Base-by-base conservation (phyloP, 30 jellyfish, hydroid and myxozoan species). In the Aurelia sp. region DNA sequence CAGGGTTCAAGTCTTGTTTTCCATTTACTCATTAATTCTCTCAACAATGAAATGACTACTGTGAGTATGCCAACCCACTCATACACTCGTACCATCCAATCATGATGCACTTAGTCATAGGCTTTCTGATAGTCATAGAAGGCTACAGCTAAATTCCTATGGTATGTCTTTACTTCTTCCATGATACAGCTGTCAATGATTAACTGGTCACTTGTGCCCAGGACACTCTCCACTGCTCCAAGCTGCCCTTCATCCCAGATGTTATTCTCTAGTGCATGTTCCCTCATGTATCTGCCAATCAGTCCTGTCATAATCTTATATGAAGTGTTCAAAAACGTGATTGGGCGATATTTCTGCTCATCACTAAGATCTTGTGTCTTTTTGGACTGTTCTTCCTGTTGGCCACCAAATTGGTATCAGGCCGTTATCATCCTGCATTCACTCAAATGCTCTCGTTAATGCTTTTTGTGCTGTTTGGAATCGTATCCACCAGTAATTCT, bases 161-260 rank as follows among this genome's bases (percentile, higher is more conserved):
- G 83, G 83, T 72, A 72, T 9, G 18, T 21, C 69, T 72, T 72
- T 8, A 72, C 83, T 40, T 72, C 83, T 40, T 72, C 83, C 20
- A 72, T 53, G 83, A 72, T 72, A 13, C n/a, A 72, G 30, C 70
- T 72, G 27, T 72, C 83, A 40, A 72, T 40, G 6, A 72, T 72
- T 33, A 72, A 72, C 18, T 72, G 83, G 51, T 33, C 81, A 11
- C 4, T 40, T 27, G 71, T 72, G 18, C 83, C 67, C 16, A 10
- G 66, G 1, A 72, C 83, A 27, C 70, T 72, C 51, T 72, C 83
- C 4, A 72, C 83, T 53, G 83, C 83, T 53, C 66, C n/a, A 5
- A 27, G n/a, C 66, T 72, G 83, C 20, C 69, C 83, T 40, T 72
- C 68, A 40, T 72, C 83, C 69, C 83, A 72, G 3, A 72, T 72